Percentiles rank a stretch among this genome's conserved stretches.
phyloP scores from a whole-genome alignment of 2,797 vertebrate species.

The Pangasius larnaudii region DNA sequence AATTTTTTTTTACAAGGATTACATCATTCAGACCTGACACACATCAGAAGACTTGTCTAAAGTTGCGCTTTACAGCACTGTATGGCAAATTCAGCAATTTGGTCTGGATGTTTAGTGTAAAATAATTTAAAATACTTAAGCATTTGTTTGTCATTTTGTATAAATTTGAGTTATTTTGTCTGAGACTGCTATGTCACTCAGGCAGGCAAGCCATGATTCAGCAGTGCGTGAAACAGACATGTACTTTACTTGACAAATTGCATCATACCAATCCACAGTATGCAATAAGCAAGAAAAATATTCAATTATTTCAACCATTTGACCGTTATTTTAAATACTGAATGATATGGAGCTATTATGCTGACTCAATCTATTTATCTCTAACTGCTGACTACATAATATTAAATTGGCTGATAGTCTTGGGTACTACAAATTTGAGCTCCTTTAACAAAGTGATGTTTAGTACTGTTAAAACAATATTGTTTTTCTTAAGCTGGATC shows the following conservation, averaged over 20 bases:
- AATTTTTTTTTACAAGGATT: conserved; percentile 5
- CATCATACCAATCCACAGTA: not conserved
- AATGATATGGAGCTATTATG: not conserved
- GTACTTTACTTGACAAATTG: not conserved
- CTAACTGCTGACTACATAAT: not conserved
- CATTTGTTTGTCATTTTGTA: not conserved
- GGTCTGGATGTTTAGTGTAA: not conserved
- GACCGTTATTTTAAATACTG: not conserved
- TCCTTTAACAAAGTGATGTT: not conserved
- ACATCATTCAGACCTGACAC: conserved; percentile 19
- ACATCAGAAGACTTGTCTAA: not conserved
- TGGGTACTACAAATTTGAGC: not conserved
- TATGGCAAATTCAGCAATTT: not conserved
- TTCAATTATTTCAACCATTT: not conserved
- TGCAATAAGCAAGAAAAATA: not conserved
- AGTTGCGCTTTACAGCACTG: not conserved
- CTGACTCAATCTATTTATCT: not conserved
- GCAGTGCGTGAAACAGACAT: not conserved
- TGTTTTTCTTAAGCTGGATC: not conserved
- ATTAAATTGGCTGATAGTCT: not conserved
- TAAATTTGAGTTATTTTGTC: conserved; percentile 9
- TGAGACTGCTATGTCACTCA: not conserved
- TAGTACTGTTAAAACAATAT: not conserved
- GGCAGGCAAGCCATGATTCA: not conserved
- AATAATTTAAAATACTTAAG: not conserved